These are phyloP conservation scores for Hyperopisus bebe DNA, from an alignment of 2,113 vertebrate genomes.

Conservation along the genomic window DNA sequence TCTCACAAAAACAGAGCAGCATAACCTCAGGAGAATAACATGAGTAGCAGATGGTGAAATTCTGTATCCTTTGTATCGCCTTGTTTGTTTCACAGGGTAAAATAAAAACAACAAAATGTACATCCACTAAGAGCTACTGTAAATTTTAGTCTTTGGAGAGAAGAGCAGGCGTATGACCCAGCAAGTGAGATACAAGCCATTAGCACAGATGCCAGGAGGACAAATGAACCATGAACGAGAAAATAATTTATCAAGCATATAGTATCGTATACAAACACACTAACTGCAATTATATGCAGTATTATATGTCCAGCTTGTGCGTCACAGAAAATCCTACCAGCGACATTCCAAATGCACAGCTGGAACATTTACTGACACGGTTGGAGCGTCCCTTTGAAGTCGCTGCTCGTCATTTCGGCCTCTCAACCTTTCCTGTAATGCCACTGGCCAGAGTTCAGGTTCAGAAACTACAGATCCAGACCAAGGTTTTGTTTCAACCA, in stretches of 20 bases:
- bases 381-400: not conserved
- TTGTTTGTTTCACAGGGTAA: not conserved
- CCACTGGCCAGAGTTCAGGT: not conserved
- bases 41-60: not conserved
- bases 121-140: slow-evolving; percentile 7
- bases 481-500: not conserved
- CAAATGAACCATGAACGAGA: slow-evolving; percentile 15
- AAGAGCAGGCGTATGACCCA: not conserved
- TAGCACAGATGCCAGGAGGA: slow-evolving; percentile 13
- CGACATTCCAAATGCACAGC: not conserved
- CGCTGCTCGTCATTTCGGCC: not conserved
- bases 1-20: not conserved
- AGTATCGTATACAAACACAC: not conserved
- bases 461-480: not conserved
- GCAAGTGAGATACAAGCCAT: slow-evolving; percentile 13
- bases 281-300: not conserved
- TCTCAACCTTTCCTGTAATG: slow-evolving; percentile 12
- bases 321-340: not conserved
- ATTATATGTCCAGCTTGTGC: slow-evolving; percentile 12
- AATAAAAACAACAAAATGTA: not conserved
- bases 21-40: not conserved
- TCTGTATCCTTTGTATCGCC: not conserved
- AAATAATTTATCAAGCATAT: not conserved
- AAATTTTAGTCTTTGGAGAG: slow-evolving; percentile 10
- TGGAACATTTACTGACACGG: not conserved